Percentiles rank a stretch among this genome's conserved stretches.
Evolutionary conservation across 2,113 vertebrate species (phyloP).

Genomic region (Bubo blakistoni): DNA sequence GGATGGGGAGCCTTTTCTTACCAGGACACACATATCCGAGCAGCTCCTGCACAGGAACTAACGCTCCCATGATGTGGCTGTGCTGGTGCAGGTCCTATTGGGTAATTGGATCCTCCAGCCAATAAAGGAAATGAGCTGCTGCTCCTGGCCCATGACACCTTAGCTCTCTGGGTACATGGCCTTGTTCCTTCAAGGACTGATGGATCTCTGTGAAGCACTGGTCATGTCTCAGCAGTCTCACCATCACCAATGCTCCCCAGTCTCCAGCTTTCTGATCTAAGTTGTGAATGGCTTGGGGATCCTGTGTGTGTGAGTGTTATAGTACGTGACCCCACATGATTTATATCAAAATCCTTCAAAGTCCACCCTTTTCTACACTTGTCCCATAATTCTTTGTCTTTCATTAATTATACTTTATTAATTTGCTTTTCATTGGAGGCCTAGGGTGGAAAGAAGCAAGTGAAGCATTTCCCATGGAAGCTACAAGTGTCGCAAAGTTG

Average conservation of each 20-base stretch:
- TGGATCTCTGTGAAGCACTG: background rate
- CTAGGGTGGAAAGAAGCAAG: background rate
- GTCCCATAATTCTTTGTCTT: background rate
- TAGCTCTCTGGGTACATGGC: background rate
- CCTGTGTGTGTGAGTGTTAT: background rate
- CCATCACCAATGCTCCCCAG: background rate
- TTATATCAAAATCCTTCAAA: background rate
- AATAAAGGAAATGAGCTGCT: background rate
- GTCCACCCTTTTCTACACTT: background rate
- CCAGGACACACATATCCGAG: background rate
- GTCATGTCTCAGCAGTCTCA: background rate
- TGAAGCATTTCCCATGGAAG: background rate
- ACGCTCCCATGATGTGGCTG: background rate
- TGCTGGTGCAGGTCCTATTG: background rate
- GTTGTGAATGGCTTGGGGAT: background rate
- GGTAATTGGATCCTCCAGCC: background rate
- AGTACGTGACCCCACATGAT: rapidly evolving
- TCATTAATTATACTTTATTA: background rate
- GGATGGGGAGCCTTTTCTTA: background rate
- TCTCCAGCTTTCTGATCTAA: background rate
- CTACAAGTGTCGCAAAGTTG: background rate
- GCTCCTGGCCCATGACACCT: background rate
- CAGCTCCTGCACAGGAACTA: background rate
- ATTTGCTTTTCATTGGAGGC: background rate
- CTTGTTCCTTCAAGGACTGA: background rate